phyloP scores from a whole-genome alignment of 2,888 invertebrate species.

The Thysanoteuthis rhombus region DNA sequence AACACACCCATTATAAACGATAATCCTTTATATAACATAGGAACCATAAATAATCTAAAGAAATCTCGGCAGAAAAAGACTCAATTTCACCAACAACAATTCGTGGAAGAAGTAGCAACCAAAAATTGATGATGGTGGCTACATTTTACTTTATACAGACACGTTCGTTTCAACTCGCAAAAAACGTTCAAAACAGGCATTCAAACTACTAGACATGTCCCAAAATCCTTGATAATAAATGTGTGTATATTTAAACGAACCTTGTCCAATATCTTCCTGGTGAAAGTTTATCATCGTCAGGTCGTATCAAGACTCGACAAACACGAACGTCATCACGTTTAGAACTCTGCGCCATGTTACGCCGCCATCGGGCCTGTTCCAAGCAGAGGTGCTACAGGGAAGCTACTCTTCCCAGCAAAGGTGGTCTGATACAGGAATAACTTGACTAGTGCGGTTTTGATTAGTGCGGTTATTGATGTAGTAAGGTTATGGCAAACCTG shows the following conservation, averaged over 20 bases:
- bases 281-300: constrained; percentile 21
- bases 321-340: constrained; percentile 19
- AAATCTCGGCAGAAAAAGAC: not conserved
- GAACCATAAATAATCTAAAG: not conserved
- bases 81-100: not conserved
- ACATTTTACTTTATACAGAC: not conserved
- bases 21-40: not conserved
- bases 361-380: constrained; percentile 26
- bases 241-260: not conserved
- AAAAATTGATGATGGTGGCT: not conserved
- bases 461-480: no score
- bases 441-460: no score
- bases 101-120: not conserved
- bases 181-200: not conserved
- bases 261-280: constrained; percentile 31
- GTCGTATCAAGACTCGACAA: constrained; percentile 22
- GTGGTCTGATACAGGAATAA: not conserved
- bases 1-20: not conserved
- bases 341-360: constrained; percentile 26
- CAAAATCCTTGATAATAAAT: not conserved
- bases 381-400: not conserved
- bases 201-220: not conserved
- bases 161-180: not conserved
- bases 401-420: constrained; percentile 12
- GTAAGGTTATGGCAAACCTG: no score